Evolutionary conservation across 2,113 vertebrate species (phyloP).

Genomic region (Drymodes brunneopygia): DNA sequence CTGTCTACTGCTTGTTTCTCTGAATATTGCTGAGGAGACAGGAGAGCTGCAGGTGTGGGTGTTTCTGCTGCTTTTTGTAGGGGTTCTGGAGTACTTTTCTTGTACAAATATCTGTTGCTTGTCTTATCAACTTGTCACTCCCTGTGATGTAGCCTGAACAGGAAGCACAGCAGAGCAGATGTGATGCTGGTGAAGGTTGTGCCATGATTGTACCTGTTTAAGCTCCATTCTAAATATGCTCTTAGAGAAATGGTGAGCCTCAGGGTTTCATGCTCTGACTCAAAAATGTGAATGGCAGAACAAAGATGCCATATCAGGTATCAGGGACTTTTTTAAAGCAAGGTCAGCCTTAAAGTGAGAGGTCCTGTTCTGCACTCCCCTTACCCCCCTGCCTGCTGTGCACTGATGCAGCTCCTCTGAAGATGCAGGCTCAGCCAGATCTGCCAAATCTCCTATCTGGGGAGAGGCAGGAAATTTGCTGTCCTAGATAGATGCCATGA

Average conservation of each 20-base stretch:
- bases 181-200: neutral
- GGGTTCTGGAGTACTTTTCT: neutral
- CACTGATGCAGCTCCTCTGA: neutral
- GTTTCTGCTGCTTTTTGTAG: neutral
- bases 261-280: neutral
- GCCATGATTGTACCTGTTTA: neutral
- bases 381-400: rapidly evolving
- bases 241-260: neutral
- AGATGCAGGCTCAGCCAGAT: neutral
- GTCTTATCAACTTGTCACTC: neutral
- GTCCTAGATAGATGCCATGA: neutral
- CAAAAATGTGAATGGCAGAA: neutral
- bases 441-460: neutral
- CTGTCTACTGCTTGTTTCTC: neutral
- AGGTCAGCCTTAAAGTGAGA: neutral
- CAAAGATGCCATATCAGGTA: neutral
- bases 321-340: neutral
- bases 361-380: neutral
- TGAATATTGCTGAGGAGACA: neutral
- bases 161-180: neutral
- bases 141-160: neutral
- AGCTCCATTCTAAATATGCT: neutral
- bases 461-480: neutral
- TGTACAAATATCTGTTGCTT: neutral
- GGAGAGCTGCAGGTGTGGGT: neutral